Base-by-base conservation (phyloP, 2,888 invertebrate genomes). In the Bembecia ichneumoniformis region DNA sequence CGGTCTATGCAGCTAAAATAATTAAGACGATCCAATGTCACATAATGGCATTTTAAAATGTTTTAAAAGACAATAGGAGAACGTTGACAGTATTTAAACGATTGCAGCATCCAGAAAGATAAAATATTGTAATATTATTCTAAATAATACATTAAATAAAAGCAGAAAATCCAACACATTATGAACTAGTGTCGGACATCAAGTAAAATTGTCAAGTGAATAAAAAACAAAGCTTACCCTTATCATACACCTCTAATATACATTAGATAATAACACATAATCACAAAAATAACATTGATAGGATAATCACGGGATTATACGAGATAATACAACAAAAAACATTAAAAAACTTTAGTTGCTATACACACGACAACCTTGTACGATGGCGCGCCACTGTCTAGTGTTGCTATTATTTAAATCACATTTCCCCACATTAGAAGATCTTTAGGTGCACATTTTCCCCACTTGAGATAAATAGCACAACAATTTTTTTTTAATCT, bases 241-340 rank as follows among this genome's bases (percentile, higher is more conserved):
- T 83, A 82, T 82, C 81, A 71, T 71, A 74, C 76, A 71, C 72
- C 73, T 76, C 73, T 59, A 64, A 63, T 66, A 70, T 77, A 74
- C 77, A 70, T 67, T 65, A 66, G 71, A 73, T 78, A 74, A 76
- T 77, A 72, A 74, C 77, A 82, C 82, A 82, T 84, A 83, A 82
- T 84, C 82, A 84, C 82, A 71, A 71, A 58, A 75, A 70, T 67
- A 69, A 70, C 68, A 69, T 62, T 68, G 62, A 62, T 62, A 55
- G 58, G 61, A 70, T 70, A 67, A 70, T 57, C 59, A 62, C 56
- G 50, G 58, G 66, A 71, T 71, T 69, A 59, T 53, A 55, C 56
- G 57, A 60, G 65, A 64, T 73, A 73, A 71, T 70, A 72, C 63
- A 63, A 71, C 59, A 74, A 74, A 51, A 77, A 80, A 76, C 76